These are phyloP conservation scores for Gerris lacustris DNA, from an alignment of 2,888 invertebrate genomes.

Conservation along the genomic window DNA sequence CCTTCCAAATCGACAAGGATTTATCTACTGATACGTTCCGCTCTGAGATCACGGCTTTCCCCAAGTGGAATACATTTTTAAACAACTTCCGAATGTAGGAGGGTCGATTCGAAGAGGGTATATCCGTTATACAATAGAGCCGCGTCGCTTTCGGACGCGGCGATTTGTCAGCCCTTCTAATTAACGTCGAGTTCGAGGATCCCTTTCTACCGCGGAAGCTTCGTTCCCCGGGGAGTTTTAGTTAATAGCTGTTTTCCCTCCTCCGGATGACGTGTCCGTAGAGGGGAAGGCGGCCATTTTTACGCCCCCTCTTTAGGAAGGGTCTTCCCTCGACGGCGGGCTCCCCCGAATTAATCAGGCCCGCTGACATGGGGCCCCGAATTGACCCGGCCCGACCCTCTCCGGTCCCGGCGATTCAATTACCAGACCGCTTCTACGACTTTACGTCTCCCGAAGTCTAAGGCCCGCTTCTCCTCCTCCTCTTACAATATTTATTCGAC, in stretches of 20 bases:
- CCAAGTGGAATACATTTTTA: neutral
- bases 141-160: neutral
- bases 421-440: neutral
- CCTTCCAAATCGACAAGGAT: neutral
- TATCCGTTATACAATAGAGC: neutral
- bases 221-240: neutral
- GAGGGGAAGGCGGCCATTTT: neutral
- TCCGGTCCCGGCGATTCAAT: neutral
- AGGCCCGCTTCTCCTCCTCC: neutral
- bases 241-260: conserved; percentile 1
- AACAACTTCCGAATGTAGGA: neutral
- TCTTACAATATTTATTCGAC: neutral
- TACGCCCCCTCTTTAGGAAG: neutral
- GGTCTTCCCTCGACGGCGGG: neutral
- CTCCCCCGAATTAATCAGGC: neutral
- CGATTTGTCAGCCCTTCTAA: conserved; percentile 3
- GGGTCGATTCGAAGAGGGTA: neutral
- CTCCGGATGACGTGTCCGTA: conserved; percentile 1
- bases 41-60: neutral
- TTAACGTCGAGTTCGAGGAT: neutral
- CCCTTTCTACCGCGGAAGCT: neutral
- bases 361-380: neutral
- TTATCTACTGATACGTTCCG: conserved; percentile 1
- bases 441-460: neutral
- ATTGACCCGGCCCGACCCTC: too few species aligned